A percentile compares a stretch with the other conserved stretches of the same genome.
phyloP scores from a whole-genome alignment of 2,797 vertebrate species.

The Alectoris magna region DNA sequence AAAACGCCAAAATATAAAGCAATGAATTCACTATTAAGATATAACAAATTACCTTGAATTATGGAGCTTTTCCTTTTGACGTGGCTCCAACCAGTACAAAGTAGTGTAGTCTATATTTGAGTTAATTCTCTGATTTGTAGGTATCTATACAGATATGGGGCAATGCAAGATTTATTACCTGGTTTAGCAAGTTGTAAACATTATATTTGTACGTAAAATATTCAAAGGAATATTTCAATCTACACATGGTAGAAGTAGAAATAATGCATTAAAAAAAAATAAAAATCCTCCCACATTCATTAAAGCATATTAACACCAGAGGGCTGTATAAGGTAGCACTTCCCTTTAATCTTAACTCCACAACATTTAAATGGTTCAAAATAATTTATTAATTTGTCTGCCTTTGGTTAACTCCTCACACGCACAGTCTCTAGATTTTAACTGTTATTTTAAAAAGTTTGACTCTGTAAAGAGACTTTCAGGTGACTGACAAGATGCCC shows the following conservation, averaged over 20 bases:
- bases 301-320: neutral
- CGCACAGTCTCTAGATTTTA: neutral
- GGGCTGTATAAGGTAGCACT: neutral
- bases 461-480: neutral
- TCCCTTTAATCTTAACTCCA: neutral
- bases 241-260: neutral
- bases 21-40: neutral
- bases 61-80: neutral
- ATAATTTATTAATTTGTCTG: no score
- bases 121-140: neutral
- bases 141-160: rapidly evolving
- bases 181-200: neutral
- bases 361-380: rapidly evolving
- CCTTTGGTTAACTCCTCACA: neutral
- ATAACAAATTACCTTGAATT: neutral
- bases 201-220: neutral
- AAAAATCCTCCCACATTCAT: rapidly evolving
- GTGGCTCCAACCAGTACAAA: neutral
- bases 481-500: neutral
- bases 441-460: neutral
- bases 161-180: neutral
- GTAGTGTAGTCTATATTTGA: neutral
- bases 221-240: neutral
- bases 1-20: neutral
- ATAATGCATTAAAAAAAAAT: neutral